These are phyloP conservation scores for Conomelus anceps DNA, from an alignment of 2,888 invertebrate genomes.

Conservation along the genomic window DNA sequence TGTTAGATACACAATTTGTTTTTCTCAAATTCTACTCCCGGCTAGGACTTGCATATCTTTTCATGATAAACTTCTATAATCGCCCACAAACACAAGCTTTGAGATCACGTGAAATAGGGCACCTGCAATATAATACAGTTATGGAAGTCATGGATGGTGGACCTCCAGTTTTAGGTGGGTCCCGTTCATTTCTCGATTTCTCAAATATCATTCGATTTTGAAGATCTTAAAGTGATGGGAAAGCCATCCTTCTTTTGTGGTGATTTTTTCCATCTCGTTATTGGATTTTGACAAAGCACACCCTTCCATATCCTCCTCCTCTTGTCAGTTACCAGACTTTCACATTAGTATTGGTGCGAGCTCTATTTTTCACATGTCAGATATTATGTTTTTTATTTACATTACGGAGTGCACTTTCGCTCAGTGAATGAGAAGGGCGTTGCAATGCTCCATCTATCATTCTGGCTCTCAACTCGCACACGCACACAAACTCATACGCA, in stretches of 20 bases:
- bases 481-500: not conserved
- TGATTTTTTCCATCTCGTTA: not conserved
- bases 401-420: not conserved
- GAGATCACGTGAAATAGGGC: no score
- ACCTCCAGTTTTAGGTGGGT: no score
- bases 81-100: no score
- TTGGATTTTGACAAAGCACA: not conserved
- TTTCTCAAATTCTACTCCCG: no score
- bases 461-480: not conserved
- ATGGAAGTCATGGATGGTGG: no score
- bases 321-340: not conserved
- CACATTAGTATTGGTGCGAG: not conserved
- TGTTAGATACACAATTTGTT: no score
- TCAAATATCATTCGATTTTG: not conserved
- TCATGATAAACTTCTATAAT: no score
- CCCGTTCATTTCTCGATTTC: not conserved
- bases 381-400: not conserved
- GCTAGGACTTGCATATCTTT: no score
- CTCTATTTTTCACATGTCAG: not conserved
- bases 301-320: not conserved
- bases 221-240: not conserved
- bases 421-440: not conserved
- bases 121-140: no score
- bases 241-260: not conserved
- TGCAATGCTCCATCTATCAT: not conserved